Evolutionary conservation across 2,113 vertebrate genomes (phyloP), one percentile per base, ranked within the genome.

Genomic region (Dinomys branickii): DNA sequence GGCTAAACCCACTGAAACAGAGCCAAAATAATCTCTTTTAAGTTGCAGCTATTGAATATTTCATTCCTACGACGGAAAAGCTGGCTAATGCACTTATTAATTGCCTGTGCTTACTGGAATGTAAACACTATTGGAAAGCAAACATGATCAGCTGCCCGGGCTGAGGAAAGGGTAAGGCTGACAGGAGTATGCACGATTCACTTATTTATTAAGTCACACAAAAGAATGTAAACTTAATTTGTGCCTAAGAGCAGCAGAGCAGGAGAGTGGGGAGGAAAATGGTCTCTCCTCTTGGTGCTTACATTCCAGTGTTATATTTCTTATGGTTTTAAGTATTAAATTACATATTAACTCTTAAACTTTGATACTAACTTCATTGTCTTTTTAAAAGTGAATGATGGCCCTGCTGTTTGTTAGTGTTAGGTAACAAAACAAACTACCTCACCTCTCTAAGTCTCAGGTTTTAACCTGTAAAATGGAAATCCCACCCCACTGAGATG

Each of bases 321-420:
- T 85, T 73, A 54, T 38, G 17, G 10, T 44, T 58, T 91, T 71
- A 28, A n/a, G 87, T 80, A 63, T 69, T 56, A 84, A 85, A 58
- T 61, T 67, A 86, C 77, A 69, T 38, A 82, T 65, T 85, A 33
- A 81, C 63, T 96, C 44, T 94, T 73, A 91, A 93, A 61, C 10
- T 67, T 69, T 73, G 82, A 44, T 50, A 82, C 0, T 50, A 38
- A 95, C 65, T 47, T 88, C 28, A 69, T 10, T 84, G 52, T 71
- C 41, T 22, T 47, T 88, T 82, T 73, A 88, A 95, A 2, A 80
- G 24, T 50, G 12, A 56, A 59, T 11, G 47, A 9, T 84, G 65
- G n/a, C 1, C 87, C 67, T 59, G 10, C 28, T 58, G 44, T 78
- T 61, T 50, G 44, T 77, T 69, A 24, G 16, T 81, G 41, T 83